Conservation (phyloP, 2,113 vertebrate species). For the Crotalus viridis region DNA sequence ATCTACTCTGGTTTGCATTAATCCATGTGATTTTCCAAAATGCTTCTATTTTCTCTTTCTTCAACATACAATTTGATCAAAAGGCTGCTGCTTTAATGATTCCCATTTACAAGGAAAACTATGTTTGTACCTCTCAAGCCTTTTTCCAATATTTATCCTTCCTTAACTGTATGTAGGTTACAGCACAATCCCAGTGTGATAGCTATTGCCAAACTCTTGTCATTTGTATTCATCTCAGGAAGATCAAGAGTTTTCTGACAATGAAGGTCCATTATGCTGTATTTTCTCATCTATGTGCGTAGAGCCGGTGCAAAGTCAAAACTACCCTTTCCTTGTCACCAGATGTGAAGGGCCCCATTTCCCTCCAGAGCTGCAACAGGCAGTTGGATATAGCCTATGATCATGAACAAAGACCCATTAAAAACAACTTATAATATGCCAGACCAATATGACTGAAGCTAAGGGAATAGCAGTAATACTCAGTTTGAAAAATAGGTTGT, state of each 20-base stretch:
- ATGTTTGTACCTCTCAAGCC: background rate
- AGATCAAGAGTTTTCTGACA: conserved; percentile 26
- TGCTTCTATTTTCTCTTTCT: rapidly evolving
- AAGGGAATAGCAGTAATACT: background rate
- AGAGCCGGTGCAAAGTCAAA: rapidly evolving
- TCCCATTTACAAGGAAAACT: rapidly evolving
- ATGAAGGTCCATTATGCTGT: background rate
- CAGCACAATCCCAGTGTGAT: background rate
- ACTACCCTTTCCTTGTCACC: background rate
- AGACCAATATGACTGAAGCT: background rate
- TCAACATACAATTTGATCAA: background rate
- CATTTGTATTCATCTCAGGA: rapidly evolving
- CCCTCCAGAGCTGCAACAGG: rapidly evolving
- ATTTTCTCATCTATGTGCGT: background rate
- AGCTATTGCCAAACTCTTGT: background rate
- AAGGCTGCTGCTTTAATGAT: background rate
- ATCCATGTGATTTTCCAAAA: rapidly evolving
- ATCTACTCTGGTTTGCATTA: background rate
- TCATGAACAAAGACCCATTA: rapidly evolving
- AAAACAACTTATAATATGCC: background rate
- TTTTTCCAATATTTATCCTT: background rate
- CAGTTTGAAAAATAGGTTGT: background rate
- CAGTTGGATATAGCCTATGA: rapidly evolving
- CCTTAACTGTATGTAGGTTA: background rate
- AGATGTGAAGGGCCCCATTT: rapidly evolving